phyloP scores from a whole-genome alignment of 1,140 invertebrate genomes.

The Hyles vespertilio region DNA sequence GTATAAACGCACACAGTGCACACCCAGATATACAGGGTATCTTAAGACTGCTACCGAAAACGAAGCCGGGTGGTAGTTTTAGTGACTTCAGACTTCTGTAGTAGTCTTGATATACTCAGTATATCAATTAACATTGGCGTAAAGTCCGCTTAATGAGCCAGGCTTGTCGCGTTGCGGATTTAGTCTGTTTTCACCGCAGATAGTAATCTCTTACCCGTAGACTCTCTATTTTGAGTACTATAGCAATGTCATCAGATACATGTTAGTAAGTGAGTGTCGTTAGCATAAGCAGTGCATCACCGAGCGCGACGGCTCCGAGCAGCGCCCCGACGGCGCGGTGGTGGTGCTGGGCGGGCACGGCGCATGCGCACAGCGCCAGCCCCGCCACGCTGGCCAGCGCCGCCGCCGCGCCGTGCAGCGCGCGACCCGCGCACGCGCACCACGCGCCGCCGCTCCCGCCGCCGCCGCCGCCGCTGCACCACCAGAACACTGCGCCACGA shows the following conservation, averaged over 20 bases:
- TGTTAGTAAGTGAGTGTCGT: slow-evolving; percentile 29
- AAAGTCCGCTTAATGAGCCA: no score
- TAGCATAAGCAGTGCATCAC: slow-evolving; percentile 15
- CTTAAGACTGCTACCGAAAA: no score
- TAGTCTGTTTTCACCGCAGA: background rate
- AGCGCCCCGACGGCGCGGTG: slow-evolving; percentile 52
- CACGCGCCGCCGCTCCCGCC: slow-evolving; percentile 21
- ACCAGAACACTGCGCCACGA: slow-evolving; percentile 25
- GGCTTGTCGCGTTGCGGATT: no score
- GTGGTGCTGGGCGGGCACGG: slow-evolving; percentile 67
- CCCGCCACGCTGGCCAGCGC: slow-evolving; percentile 85
- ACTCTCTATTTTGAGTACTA: no score
- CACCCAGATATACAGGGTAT: no score
- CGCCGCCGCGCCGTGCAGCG: slow-evolving; percentile 89
- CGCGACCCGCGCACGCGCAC: slow-evolving; percentile 81
- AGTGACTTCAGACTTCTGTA: no score
- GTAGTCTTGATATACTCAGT: no score
- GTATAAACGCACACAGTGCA: no score
- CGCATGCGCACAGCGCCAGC: slow-evolving; percentile 77
- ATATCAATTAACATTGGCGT: no score
- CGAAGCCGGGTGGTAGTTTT: no score
- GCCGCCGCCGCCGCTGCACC: slow-evolving; percentile 30
- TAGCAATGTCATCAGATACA: background rate
- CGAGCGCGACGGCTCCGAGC: slow-evolving; percentile 55
- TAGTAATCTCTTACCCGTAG: background rate